Base-by-base conservation (phyloP, 1,140 invertebrate genomes). In the Reticulitermes speratus region DNA sequence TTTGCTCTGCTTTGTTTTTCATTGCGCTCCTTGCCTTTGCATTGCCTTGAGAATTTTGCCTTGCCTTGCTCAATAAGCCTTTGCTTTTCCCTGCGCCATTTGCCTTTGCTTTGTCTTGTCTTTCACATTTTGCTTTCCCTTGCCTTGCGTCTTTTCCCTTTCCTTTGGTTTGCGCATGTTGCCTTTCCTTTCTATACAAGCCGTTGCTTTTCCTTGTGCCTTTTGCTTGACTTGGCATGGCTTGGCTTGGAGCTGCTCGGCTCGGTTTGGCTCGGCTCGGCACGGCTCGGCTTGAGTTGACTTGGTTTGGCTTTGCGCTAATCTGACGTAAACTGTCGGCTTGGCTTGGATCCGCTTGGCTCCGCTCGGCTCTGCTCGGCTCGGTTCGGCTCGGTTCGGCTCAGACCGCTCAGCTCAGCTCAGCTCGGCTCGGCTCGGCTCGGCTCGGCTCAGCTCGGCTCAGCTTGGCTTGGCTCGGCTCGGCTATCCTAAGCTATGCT, bases 261-360 rank as follows among this genome's bases (percentile, higher is more conserved):
- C 81, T 82, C 23, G 81, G 81, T 23, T 30, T 82, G 81, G 81
- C 81, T 82, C 23, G 81, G 81, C 81, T 44, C 23, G 81, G 81
- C 81, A 11, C 23, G 81, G 81, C 81, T 82, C 23, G 81, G 81
- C 81, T 82, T 82, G 81, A 81, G 84, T 83, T 87, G 86, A 81
- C 86, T 83, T 87, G 86, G 84, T 84, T 83, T 87, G 86, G 84
- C 86, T 65, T 87, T n/a, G n/a, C n/a, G n/a, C n/a, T n/a, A n/a
- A n/a, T n/a, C n/a, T n/a, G n/a, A n/a, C n/a, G n/a, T n/a, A n/a
- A n/a, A n/a, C n/a, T n/a, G n/a, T n/a, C n/a, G n/a, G n/a, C n/a
- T n/a, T n/a, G n/a, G n/a, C n/a, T n/a, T n/a, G n/a, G n/a, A n/a
- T n/a, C n/a, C n/a, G n/a, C n/a, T n/a, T n/a, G n/a, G n/a, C n/a